A percentile compares a stretch with the other conserved stretches of the same genome.
Evolutionary conservation across 2,888 invertebrate species (phyloP).

Genomic region (Lochmaea crataegi): DNA sequence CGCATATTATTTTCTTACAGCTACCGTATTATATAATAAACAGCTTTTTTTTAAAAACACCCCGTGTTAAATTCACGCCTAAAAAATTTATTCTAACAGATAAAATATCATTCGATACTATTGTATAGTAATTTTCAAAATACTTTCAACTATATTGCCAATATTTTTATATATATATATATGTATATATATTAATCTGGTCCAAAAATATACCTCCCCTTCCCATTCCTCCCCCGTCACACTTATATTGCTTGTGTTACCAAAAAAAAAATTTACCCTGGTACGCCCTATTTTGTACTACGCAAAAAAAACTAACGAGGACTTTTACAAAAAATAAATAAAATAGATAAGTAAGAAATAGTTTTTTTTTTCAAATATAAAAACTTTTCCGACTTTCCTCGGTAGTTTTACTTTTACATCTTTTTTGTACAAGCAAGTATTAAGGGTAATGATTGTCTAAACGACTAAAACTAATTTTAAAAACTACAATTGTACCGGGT

Average conservation of each 20-base stretch:
- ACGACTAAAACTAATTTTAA: conserved; percentile 3
- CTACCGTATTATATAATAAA: conserved; percentile 11
- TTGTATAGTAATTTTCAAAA: conserved; percentile 23
- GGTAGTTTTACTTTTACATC: background rate
- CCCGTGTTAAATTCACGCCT: conserved; percentile 11
- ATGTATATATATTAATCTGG: no score
- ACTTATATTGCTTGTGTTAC: conserved; percentile 26
- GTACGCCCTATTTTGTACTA: conserved; percentile 24
- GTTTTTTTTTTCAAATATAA: background rate
- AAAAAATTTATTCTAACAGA: background rate
- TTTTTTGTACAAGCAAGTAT: conserved; percentile 5
- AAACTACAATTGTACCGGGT: no score
- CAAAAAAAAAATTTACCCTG: conserved; percentile 24
- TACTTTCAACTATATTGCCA: conserved; percentile 5
- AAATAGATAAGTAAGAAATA: background rate
- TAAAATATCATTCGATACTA: conserved; percentile 12
- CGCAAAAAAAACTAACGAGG: conserved; percentile 21
- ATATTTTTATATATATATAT: conserved; percentile 16
- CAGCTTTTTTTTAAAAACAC: background rate
- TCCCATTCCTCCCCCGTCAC: conserved; percentile 17
- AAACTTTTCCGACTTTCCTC: background rate
- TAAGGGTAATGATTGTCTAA: conserved; percentile 15
- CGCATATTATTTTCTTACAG: conserved; percentile 1
- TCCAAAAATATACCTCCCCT: conserved; percentile 32
- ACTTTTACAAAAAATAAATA: background rate